phyloP scores from a whole-genome alignment of 2,113 vertebrate species.

The Pygoscelis antarcticus region DNA sequence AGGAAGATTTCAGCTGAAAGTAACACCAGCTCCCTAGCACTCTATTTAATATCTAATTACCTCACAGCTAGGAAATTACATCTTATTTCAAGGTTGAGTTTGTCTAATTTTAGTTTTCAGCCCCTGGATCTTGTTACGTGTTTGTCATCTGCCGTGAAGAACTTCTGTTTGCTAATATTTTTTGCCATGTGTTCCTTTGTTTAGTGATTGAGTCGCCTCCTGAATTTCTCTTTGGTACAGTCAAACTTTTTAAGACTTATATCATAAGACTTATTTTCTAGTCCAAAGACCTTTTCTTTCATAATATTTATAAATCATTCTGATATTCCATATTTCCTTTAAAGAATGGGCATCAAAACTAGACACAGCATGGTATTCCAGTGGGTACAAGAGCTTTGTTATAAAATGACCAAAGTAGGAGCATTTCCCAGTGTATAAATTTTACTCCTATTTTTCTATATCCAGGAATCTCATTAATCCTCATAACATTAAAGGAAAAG shows the following conservation, averaged over 20 bases:
- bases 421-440: neutral
- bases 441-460: neutral
- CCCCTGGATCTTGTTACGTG: neutral
- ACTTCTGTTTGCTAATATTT: neutral
- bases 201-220: neutral
- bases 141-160: neutral
- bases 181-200: neutral
- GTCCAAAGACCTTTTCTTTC: neutral
- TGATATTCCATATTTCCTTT: neutral
- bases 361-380: neutral
- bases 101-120: slow-evolving; percentile 12
- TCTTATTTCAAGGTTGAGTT: slow-evolving; percentile 12
- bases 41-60: neutral
- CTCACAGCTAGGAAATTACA: neutral
- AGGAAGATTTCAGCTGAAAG: neutral
- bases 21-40: neutral
- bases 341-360: neutral
- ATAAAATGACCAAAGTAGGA: neutral
- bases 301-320: neutral
- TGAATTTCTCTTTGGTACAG: neutral
- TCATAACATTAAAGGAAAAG: neutral
- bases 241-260: neutral
- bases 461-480: neutral
- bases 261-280: neutral
- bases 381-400: neutral